Base-by-base conservation (phyloP, 2,888 invertebrate species). In the Drosophila imparisetae region DNA sequence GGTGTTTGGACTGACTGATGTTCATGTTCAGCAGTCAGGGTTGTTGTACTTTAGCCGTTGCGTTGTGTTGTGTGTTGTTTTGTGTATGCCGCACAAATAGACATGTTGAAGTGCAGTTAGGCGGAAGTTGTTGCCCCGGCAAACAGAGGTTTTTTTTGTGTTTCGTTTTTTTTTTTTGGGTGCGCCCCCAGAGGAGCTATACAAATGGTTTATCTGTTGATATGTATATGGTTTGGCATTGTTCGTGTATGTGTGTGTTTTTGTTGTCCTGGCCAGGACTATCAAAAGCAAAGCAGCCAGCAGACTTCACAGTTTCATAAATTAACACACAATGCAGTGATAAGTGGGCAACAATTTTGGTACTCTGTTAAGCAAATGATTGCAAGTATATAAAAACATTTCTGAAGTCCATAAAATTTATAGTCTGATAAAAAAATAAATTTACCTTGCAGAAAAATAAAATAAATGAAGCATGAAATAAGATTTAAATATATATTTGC, bases 71-170 rank as follows among this genome's bases (percentile, higher is more conserved):
- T 81, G 24, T 49, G 10, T 36, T 34, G 21, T 68, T 61, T 66
- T 66, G 70, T 67, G 66, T 40, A 66, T 70, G 58, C 50, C 48
- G 62, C 40, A 68, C 48, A 77, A 75, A 80, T 85, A 79, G 78
- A 66, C 77, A 75, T 73, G 86, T 73, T 82, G 64, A 71, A 81
- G 83, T 82, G 89, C 86, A 86, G 81, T 81, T 80, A 78, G 81
- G 75, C 79, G 86, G 85, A 86, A 88, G 84, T 78, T 83, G 82
- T 76, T 80, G 76, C 62, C 71, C 58, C 74, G 65, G 65, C 76
- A 70, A 76, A 74, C 64, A 61, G 21, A 40, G 38, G 54, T 36
- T 45, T 36, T 45, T 52, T 24, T 38, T 7, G 15, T 27, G 11
- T 34, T 5, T 36, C 2, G 1, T n/a, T 29, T 34, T 32, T 42